Conservation (phyloP, 2,797 vertebrate genomes). For the Sandelia bainsii region DNA sequence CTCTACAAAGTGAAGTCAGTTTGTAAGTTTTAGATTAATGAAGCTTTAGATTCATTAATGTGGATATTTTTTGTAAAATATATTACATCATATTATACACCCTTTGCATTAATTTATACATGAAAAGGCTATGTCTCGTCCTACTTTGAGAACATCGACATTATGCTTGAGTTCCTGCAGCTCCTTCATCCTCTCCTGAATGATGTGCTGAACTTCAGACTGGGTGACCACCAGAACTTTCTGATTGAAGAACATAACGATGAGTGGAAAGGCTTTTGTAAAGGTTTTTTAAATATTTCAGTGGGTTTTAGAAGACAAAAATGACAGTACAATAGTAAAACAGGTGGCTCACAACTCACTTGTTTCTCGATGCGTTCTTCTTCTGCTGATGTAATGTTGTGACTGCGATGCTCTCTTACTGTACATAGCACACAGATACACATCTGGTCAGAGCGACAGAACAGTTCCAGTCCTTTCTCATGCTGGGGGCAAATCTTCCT, state of each 20-base stretch:
- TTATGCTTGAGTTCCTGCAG: constrained; percentile 87
- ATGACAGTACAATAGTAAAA: too few relatives aligned
- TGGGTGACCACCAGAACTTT: constrained; percentile 86
- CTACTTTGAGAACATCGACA: constrained; percentile 85
- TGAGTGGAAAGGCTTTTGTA: background rate
- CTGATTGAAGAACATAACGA: constrained; percentile 62
- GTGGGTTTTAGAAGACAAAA: background rate
- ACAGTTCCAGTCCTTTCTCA: constrained; percentile 85
- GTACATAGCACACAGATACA: constrained; percentile 87
- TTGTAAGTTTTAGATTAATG: background rate
- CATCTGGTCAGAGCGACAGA: constrained; percentile 88
- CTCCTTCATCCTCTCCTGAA: constrained; percentile 87
- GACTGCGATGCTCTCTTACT: constrained; percentile 84
- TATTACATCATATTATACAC: too few relatives aligned
- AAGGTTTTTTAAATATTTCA: background rate
- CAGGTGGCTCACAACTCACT: constrained; percentile 65
- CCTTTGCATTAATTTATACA: background rate
- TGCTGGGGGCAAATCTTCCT: constrained; percentile 87
- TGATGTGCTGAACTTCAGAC: constrained; percentile 86
- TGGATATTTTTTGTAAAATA: background rate
- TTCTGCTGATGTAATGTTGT: constrained; percentile 85
- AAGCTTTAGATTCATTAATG: background rate
- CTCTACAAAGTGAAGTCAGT: constrained; percentile 63
- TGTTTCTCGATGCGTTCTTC: constrained; percentile 85
- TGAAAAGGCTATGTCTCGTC: constrained; percentile 3